Percentiles rank a stretch among this genome's conserved stretches.
These are phyloP conservation scores for Drosophila chauvacae DNA, from an alignment of 1,140 invertebrate genomes.

Conservation along the genomic window DNA sequence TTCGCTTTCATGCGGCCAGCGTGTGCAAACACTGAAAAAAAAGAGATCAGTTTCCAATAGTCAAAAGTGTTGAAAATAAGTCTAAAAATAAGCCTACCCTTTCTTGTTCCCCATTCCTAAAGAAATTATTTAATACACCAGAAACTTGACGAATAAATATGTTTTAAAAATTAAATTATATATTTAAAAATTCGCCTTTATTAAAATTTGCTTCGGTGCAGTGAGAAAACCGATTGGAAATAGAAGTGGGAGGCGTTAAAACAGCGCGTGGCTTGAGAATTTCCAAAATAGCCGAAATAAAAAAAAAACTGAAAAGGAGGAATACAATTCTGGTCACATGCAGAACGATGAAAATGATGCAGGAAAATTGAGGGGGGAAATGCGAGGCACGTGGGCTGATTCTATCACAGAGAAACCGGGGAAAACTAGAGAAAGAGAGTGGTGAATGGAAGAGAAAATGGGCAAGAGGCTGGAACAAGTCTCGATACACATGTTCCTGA, in stretches of 20 bases:
- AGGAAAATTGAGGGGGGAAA: conserved; percentile 8
- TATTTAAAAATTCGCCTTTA: background rate
- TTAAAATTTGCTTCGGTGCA: conserved; percentile 3
- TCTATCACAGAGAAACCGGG: conserved; percentile 20
- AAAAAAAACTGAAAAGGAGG: conserved; percentile 27
- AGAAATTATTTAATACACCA: background rate
- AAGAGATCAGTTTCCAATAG: background rate
- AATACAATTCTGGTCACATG: conserved; percentile 69
- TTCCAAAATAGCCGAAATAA: conserved; percentile 60
- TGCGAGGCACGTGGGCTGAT: conserved; percentile 56
- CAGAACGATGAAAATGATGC: conserved; percentile 38
- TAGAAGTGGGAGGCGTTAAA: conserved; percentile 39
- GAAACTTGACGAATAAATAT: background rate
- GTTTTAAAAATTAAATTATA: background rate
- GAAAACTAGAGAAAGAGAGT: conserved; percentile 18
- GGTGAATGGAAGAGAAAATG: conserved; percentile 19
- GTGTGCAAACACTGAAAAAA: conserved; percentile 30
- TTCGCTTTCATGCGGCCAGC: conserved; percentile 31
- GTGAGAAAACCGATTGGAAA: conserved; percentile 5
- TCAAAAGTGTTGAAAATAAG: background rate
- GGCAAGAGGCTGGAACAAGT: conserved; percentile 19
- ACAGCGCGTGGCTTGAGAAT: conserved; percentile 69
- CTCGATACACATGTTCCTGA: conserved; percentile 64
- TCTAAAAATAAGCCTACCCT: background rate
- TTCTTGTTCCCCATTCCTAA: too few species aligned